Base-by-base conservation (phyloP, 2,797 vertebrate genomes). In the Adrianichthys oophorus region DNA sequence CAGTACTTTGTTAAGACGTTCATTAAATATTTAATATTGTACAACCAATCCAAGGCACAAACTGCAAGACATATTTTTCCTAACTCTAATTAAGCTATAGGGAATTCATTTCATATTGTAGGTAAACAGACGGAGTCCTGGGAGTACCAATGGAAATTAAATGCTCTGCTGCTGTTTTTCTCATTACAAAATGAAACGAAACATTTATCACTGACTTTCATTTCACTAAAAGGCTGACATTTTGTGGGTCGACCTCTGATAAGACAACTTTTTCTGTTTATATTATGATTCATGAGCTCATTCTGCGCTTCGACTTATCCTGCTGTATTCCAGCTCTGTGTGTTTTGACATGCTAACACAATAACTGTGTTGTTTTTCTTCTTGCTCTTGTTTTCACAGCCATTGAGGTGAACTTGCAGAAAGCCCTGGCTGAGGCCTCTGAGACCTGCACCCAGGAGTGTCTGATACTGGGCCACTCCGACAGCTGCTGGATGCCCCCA, bases 401-500 rank as follows among this genome's bases (percentile, higher is more conserved):
- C 82, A 93, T 95, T 2, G 97, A 99, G 89, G 91, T 99, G 62
- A 98, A 95, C 74, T 90, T 99, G 67, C 95, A 98, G 83, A 96
- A 98, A 87, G 96, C 95, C 47, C 79, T 99, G 72, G 92, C 95
- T 2, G 96, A 99, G 81, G 95, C 94, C 71, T 98, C 95, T 0
- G 96, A 98, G 87, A 98, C 95, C 90, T 99, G 96, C 78, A 98
- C 97, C 5, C 97, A 97, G 87, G 97, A 99, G 90, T 98, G 96
- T 79, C 92, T 99, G 78, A 95, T 97, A 89, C 92, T 98, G 21
- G 97, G 97, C 80, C 97, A 98, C 84, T 99, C 96, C 3, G 97
- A 99, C 92, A 95, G 94, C 93, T 99, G 97, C 89, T 98, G 97
- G 97, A 99, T 99, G 97, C 96, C 97, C 15, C 93, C 94, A 29